Evolutionary conservation across 2,888 invertebrate genomes (phyloP).

Genomic region (Plebejus argus): DNA sequence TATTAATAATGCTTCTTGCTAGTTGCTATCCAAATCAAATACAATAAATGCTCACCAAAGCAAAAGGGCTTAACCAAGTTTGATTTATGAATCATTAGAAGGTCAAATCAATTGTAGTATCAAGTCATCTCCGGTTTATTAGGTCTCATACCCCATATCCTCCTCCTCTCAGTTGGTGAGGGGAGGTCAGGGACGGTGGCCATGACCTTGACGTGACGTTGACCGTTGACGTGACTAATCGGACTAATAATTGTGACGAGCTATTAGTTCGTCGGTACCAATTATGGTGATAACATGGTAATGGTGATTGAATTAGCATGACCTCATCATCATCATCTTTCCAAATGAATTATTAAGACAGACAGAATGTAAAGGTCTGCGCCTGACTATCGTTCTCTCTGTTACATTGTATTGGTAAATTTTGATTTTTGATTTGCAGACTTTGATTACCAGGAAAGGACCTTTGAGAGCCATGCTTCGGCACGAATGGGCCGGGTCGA

Average conservation of each 20-base stretch:
- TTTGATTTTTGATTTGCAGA: too few species aligned
- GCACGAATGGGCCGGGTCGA: too few species aligned
- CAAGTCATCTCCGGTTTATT: neutral
- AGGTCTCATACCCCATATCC: neutral
- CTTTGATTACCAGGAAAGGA: too few species aligned
- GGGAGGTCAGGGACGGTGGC: neutral
- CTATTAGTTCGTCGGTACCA: constrained; percentile 4
- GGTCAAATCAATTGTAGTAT: neutral
- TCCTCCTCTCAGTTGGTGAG: neutral
- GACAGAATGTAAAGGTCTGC: too few species aligned
- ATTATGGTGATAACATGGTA: constrained; percentile 4
- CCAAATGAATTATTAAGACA: too few species aligned
- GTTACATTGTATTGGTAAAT: too few species aligned
- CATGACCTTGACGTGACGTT: neutral
- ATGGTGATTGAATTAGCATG: neutral
- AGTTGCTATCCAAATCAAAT: neutral
- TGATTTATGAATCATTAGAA: neutral
- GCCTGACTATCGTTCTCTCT: too few species aligned
- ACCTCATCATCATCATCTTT: neutral
- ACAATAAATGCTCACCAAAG: neutral
- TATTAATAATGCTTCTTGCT: neutral
- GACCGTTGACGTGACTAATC: neutral
- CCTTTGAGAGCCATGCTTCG: too few species aligned
- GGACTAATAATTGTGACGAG: neutral
- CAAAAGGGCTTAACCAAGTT: neutral